phyloP scores from a whole-genome alignment of 2,113 vertebrate genomes.

The Zosterops pallidus region DNA sequence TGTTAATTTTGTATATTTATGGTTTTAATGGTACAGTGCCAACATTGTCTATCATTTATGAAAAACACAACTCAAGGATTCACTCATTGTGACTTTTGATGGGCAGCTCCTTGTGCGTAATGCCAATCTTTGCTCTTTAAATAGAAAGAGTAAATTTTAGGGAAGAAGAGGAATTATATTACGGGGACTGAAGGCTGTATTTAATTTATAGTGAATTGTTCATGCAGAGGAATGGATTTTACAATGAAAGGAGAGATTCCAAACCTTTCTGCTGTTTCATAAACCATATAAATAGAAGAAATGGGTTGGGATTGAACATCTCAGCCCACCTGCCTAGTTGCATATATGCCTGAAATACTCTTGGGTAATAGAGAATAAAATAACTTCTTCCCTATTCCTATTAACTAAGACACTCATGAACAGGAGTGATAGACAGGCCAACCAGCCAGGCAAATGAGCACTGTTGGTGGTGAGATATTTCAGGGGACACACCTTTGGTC shows the following conservation, averaged over 20 bases:
- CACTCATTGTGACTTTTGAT: not conserved
- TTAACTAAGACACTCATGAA: not conserved
- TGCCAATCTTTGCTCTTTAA: not conserved
- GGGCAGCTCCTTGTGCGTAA: not conserved
- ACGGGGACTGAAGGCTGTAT: constrained; percentile 7
- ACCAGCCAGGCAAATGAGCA: not conserved
- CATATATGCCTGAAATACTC: not conserved
- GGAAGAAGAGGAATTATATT: not conserved
- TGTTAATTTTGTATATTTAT: not conserved
- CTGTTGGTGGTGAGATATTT: not conserved
- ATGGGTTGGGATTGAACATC: not conserved
- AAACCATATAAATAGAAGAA: constrained; percentile 37
- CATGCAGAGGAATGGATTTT: constrained; percentile 48
- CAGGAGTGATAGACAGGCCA: not conserved
- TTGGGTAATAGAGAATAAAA: constrained; percentile 18
- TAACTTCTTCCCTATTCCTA: not conserved
- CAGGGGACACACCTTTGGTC: not conserved
- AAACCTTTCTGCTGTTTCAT: constrained; percentile 55
- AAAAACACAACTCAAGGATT: not conserved
- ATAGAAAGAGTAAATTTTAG: constrained; percentile 46
- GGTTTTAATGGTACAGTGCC: not conserved
- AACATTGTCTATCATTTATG: not conserved
- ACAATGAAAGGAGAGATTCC: constrained; percentile 29
- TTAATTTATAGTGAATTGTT: constrained; percentile 31
- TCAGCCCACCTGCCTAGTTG: constrained; percentile 24